These are phyloP conservation scores for Acanthurus tractus DNA, from an alignment of 2,797 vertebrate genomes.

Conservation along the genomic window DNA sequence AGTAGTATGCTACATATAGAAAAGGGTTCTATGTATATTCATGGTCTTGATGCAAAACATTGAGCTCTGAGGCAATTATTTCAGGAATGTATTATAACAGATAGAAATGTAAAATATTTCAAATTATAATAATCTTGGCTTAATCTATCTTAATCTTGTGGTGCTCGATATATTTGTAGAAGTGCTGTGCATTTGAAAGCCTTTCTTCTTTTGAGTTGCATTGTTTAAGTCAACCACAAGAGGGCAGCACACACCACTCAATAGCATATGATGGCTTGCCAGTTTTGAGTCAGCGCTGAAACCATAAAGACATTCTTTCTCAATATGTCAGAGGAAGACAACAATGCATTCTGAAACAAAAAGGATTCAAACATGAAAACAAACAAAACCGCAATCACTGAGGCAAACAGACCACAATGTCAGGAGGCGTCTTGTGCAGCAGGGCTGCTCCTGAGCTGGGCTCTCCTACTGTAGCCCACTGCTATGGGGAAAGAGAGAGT, in stretches of 20 bases:
- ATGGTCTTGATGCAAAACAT: background rate
- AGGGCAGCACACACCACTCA: constrained; percentile 83
- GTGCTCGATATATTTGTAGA: background rate
- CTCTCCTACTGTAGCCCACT: constrained; percentile 67
- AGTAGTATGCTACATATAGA: too few species aligned
- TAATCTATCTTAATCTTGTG: background rate
- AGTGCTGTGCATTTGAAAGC: background rate
- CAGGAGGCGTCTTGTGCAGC: constrained; percentile 55
- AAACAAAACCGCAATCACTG: constrained; percentile 59
- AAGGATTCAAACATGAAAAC: constrained; percentile 63
- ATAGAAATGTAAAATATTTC: background rate
- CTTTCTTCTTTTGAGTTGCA: background rate
- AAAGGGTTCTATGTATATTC: too few species aligned
- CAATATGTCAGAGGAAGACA: constrained; percentile 40
- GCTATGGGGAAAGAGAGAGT: constrained; percentile 67
- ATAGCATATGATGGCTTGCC: constrained; percentile 39
- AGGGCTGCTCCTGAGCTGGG: constrained; percentile 45
- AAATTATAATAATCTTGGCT: background rate
- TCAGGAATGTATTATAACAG: background rate
- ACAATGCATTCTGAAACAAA: constrained; percentile 54
- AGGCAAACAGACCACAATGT: constrained; percentile 61
- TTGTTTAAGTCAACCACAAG: constrained; percentile 61
- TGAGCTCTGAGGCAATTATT: background rate
- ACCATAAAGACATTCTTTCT: constrained; percentile 63
- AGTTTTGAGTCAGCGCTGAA: constrained; percentile 43